Evolutionary conservation across 2,888 invertebrate genomes (phyloP).

Genomic region (Mycalesis mineus): DNA sequence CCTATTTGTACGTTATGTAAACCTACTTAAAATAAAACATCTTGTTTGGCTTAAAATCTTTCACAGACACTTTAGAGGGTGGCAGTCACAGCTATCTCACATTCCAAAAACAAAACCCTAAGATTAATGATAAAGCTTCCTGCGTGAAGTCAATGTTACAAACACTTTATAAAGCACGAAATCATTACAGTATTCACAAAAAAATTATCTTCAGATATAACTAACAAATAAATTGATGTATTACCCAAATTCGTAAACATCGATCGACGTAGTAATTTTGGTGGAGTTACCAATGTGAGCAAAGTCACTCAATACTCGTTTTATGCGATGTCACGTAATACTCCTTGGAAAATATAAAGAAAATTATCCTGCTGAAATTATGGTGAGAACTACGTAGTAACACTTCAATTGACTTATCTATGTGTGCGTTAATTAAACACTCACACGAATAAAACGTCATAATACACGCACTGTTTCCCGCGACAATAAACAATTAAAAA

Average conservation of each 20-base stretch:
- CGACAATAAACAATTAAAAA: conserved; percentile 23
- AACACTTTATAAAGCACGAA: no score
- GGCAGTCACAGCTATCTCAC: no score
- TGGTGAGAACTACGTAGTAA: conserved; percentile 17
- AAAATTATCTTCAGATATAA: conserved; percentile 15
- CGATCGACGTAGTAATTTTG: conserved; percentile 52
- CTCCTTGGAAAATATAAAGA: not conserved
- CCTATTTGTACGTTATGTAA: no score
- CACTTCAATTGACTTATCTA: conserved; percentile 7
- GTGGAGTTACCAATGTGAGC: conserved; percentile 40
- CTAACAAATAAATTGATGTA: conserved; percentile 35
- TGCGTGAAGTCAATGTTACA: no score
- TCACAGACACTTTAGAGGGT: no score
- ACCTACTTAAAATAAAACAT: no score
- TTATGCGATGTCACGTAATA: conserved; percentile 6
- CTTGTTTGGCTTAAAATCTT: no score
- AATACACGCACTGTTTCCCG: conserved; percentile 3
- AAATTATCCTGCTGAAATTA: not conserved
- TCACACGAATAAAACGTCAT: conserved; percentile 40
- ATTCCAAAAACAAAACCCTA: no score
- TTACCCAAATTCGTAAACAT: conserved; percentile 42
- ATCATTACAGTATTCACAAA: not conserved
- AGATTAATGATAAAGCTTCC: no score
- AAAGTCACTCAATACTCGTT: conserved; percentile 38
- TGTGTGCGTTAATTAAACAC: conserved; percentile 57